phyloP scores from a whole-genome alignment of 2,888 invertebrate species.

The Salpingus planirostris region DNA sequence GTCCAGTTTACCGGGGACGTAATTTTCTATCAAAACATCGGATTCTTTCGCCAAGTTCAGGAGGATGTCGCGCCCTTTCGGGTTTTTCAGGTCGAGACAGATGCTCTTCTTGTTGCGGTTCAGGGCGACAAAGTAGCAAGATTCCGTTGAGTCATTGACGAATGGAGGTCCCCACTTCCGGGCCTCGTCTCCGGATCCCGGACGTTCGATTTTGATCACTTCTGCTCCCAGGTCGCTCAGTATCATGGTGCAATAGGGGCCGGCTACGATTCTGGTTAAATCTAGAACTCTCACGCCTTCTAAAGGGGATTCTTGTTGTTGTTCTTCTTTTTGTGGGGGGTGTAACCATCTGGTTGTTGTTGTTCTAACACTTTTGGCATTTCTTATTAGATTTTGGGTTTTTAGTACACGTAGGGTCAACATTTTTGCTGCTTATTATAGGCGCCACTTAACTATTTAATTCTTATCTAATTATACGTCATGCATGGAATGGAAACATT shows the following conservation, averaged over 20 bases:
- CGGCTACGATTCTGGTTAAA: constrained; percentile 81
- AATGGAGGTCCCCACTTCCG: constrained; percentile 93
- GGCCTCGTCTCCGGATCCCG: constrained; percentile 76
- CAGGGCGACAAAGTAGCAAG: constrained; percentile 76
- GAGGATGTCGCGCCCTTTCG: constrained; percentile 55
- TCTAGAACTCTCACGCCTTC: constrained; percentile 67
- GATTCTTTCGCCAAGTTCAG: constrained; percentile 64
- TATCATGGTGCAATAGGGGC: constrained; percentile 91
- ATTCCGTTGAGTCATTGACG: constrained; percentile 50
- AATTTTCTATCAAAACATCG: constrained; percentile 91
- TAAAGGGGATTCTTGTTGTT: constrained; percentile 53
- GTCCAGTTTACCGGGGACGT: constrained; percentile 80
- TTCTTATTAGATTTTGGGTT: too few species aligned
- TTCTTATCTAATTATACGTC: not conserved
- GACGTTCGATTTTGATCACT: constrained; percentile 84
- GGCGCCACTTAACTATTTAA: not conserved
- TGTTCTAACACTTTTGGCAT: too few species aligned
- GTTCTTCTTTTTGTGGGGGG: too few species aligned
- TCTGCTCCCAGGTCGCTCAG: constrained; percentile 90
- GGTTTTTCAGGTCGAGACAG: constrained; percentile 72
- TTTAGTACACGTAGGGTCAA: not conserved
- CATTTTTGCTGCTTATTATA: not conserved
- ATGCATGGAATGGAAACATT: too few species aligned
- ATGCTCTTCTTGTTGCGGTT: constrained; percentile 94
- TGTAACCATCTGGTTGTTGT: too few species aligned